These are phyloP conservation scores for Gymnarchus niloticus DNA, from an alignment of 2,113 vertebrate genomes.

Conservation along the genomic window DNA sequence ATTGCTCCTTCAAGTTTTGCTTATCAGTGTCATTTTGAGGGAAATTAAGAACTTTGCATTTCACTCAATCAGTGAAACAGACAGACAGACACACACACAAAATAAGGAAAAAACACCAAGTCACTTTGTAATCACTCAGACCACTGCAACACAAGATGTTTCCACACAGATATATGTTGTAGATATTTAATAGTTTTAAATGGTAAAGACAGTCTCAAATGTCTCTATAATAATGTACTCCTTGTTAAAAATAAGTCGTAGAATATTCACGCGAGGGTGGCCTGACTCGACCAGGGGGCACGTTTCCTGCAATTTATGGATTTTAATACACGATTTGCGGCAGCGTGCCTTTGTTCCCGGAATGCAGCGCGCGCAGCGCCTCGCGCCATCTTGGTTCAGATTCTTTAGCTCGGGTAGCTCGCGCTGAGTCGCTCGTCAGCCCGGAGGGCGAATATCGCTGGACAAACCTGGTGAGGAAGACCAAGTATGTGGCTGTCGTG, in stretches of 20 bases:
- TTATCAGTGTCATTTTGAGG: background rate
- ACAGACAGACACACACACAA: background rate
- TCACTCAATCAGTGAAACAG: background rate
- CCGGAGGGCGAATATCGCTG: background rate
- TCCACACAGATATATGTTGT: background rate
- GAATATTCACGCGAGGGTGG: background rate
- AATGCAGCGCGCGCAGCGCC: background rate
- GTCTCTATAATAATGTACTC: no score
- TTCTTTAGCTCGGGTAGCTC: constrained; percentile 9
- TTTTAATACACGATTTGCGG: background rate
- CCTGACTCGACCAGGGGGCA: background rate
- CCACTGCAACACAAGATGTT: background rate
- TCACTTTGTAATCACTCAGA: background rate
- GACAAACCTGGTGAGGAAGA: constrained; percentile 4
- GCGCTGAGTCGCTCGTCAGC: background rate
- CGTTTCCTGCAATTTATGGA: background rate
- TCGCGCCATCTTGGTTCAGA: constrained; percentile 22
- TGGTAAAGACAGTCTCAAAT: no score
- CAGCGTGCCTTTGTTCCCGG: constrained; percentile 4
- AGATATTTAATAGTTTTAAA: background rate
- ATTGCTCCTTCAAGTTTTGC: background rate
- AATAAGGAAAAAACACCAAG: background rate
- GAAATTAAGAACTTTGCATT: background rate
- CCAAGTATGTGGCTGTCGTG: background rate
- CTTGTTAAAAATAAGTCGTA: background rate